Percentiles rank a stretch among this genome's conserved stretches.
These are phyloP conservation scores for Trachelipus rathkii DNA, from an alignment of 1,140 invertebrate genomes.

Conservation along the genomic window DNA sequence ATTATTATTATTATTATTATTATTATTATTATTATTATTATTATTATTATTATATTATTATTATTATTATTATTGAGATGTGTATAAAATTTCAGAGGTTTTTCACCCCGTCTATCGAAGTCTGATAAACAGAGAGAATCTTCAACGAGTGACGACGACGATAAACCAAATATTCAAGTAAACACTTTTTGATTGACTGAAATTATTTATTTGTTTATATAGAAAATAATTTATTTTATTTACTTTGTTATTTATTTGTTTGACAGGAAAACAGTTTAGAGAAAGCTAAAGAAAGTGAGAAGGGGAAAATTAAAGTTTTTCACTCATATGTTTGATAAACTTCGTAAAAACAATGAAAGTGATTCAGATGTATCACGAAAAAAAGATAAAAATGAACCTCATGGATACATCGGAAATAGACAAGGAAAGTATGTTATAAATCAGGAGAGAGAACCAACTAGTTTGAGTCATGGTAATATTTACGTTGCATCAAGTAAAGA, in stretches of 20 bases:
- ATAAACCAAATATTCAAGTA: not conserved
- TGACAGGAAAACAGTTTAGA: no score
- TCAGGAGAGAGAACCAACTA: no score
- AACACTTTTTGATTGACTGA: not conserved
- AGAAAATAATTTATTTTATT: no score
- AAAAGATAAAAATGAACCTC: not conserved
- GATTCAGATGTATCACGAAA: not conserved
- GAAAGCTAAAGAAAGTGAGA: not conserved
- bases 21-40: slow-evolving; percentile 13
- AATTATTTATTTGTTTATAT: no score
- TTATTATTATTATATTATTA: slow-evolving; percentile 7
- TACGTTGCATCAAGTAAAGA: no score
- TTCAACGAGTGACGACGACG: not conserved
- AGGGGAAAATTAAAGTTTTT: not conserved
- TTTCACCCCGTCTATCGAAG: not conserved
- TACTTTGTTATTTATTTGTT: no score
- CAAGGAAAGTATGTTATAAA: not conserved
- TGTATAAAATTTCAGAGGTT: not conserved
- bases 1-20: slow-evolving; percentile 10
- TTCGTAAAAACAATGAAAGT: not conserved
- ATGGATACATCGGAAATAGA: not conserved
- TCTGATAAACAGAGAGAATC: not conserved
- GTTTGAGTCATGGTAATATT: no score
- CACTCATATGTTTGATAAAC: not conserved
- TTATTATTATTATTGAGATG: not conserved